Base-by-base conservation (phyloP, 2,113 vertebrate species). In the Scortum barcoo region DNA sequence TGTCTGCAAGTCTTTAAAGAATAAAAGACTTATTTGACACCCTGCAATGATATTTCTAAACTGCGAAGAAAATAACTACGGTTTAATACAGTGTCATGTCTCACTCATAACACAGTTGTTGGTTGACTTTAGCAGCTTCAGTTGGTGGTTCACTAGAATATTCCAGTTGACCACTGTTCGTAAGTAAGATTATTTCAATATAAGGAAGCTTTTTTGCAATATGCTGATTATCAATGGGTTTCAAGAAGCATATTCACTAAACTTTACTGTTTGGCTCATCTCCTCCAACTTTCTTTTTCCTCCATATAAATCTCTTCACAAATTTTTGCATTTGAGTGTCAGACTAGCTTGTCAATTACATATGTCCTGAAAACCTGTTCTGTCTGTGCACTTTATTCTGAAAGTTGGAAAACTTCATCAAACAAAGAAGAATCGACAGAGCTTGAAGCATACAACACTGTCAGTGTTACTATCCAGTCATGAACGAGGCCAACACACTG, bases 401-500 rank as follows among this genome's bases (percentile, higher is more conserved):
- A 48, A 57, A 68, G 30, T 8, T 62, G 5, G 19, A 54, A 16
- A 22, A 30, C 16, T 6, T 28, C 46, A 62, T 20, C 8, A 84
- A 63, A 57, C 8, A 79, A 83, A 42, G 0, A 44, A 75, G 54
- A 50, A 19, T 0, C 22, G 7, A 61, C 7, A 57, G 13, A 67
- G 6, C n/a, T 40, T 20, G 46, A 66, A 7, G n/a, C 33, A 33
- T n/a, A 54, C 19, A 7, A 26, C 53, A 75, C 16, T 69, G n/a
- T 53, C n/a, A 11, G 11, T 84, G 68, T 54, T 68, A 20, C 42
- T 33, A 19, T 28, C 11, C 16, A 14, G 42, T 67, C 40, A 12
- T 22, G 5, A 46, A 79, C 42, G 51, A 63, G 53, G 54, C 12
- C 42, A 19, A 24, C 62, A 40, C 57, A 30, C 57, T 81, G 85